Evolutionary conservation across 2,113 vertebrate genomes (phyloP).

Genomic region (Pampusana beccarii): DNA sequence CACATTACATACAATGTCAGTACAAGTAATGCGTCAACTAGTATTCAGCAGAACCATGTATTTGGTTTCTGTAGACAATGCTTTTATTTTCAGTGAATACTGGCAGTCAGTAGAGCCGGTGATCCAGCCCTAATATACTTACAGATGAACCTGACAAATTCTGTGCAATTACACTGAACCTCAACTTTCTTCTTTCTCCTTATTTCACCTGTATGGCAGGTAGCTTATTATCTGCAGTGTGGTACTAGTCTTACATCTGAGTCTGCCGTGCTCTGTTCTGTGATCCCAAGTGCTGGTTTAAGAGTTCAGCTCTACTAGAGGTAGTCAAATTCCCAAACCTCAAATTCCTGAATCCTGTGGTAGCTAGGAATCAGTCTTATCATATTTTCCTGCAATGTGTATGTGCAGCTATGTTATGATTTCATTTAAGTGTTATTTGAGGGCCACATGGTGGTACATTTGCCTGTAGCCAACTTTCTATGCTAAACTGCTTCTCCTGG

Average conservation of each 20-base stretch:
- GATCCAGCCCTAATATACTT: not conserved
- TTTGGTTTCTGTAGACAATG: not conserved
- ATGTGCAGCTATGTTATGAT: not conserved
- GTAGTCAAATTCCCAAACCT: not conserved
- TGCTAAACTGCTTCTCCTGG: not conserved
- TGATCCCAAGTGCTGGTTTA: not conserved
- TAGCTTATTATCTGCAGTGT: not conserved
- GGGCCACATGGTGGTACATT: accelerated
- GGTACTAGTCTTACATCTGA: not conserved
- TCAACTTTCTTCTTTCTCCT: not conserved
- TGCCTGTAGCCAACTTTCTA: not conserved
- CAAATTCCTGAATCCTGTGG: not conserved
- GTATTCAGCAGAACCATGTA: not conserved
- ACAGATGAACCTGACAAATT: not conserved
- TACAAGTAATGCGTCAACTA: not conserved
- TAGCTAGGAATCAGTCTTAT: not conserved
- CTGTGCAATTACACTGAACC: not conserved
- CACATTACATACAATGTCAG: not conserved
- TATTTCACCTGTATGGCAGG: not conserved
- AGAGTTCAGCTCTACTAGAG: not conserved
- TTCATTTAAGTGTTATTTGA: not conserved
- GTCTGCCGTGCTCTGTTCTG: not conserved
- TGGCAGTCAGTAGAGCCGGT: not conserved
- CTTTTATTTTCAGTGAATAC: not conserved
- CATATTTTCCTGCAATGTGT: not conserved